Conservation (phyloP, 2,797 vertebrate species). For the Myoxocephalus aenaeus region DNA sequence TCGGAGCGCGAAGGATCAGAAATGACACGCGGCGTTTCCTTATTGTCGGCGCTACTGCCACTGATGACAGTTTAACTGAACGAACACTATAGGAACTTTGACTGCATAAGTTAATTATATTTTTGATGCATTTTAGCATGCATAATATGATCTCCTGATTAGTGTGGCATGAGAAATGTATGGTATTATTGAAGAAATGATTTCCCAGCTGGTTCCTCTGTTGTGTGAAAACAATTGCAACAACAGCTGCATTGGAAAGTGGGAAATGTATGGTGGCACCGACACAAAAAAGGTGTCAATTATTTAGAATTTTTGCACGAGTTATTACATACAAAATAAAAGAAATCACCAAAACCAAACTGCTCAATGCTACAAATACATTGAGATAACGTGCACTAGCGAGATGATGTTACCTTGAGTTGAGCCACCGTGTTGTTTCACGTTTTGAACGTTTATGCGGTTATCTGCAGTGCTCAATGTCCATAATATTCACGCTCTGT, state of each 20-base stretch:
- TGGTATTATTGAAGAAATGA: not conserved
- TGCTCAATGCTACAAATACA: not conserved
- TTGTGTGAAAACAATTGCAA: not conserved
- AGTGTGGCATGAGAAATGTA: not conserved
- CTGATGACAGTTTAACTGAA: not conserved
- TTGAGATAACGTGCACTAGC: not conserved
- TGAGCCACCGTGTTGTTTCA: not conserved
- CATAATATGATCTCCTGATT: not conserved
- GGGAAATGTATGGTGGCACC: not conserved
- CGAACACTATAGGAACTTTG: not conserved
- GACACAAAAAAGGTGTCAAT: not conserved
- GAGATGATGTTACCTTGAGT: not conserved
- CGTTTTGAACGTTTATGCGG: not conserved
- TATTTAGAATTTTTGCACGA: not conserved
- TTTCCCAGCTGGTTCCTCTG: not conserved
- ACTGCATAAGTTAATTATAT: not conserved
- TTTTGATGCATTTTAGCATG: not conserved
- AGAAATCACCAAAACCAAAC: not conserved
- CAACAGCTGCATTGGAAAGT: not conserved
- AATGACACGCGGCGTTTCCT: constrained; percentile 22
- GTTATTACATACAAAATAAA: not conserved
- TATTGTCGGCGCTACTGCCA: not conserved
- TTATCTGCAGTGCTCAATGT: too few relatives aligned
- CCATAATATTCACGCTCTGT: too few relatives aligned
- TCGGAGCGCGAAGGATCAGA: constrained; percentile 5